A percentile compares a stretch with the other conserved stretches of the same genome.
Evolutionary conservation across 2,113 vertebrate species (phyloP).

Genomic region (Pao palembangensis): DNA sequence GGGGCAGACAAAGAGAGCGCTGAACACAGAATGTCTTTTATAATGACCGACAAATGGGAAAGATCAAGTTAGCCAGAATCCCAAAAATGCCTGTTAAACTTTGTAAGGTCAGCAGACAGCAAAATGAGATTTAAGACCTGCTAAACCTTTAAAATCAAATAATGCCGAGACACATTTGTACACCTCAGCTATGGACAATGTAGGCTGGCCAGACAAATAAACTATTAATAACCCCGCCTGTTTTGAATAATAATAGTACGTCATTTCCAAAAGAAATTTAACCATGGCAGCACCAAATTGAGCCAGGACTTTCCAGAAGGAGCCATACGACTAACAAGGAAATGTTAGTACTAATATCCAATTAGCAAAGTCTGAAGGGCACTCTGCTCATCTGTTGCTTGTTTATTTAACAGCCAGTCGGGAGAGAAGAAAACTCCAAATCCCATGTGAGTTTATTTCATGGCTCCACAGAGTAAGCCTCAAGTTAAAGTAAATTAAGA

Average conservation of each 20-base stretch:
- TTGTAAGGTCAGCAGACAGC: conserved; percentile 40
- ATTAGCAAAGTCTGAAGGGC: conserved; percentile 1
- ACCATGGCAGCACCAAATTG: conserved; percentile 28
- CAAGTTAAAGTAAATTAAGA: background rate
- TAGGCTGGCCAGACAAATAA: conserved; percentile 21
- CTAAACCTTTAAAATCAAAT: conserved; percentile 29
- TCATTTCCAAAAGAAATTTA: conserved; percentile 47
- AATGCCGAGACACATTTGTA: conserved; percentile 11
- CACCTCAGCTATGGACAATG: conserved; percentile 15
- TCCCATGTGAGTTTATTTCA: background rate
- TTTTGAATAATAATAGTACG: conserved; percentile 28
- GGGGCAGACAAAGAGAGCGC: background rate
- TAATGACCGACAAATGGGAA: background rate
- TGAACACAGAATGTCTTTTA: background rate
- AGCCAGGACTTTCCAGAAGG: conserved; percentile 29
- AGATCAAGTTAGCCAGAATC: conserved; percentile 16
- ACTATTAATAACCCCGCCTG: conserved; percentile 39
- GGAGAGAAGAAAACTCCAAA: background rate
- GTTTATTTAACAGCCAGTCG: background rate
- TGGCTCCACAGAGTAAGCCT: too few species aligned
- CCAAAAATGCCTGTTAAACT: conserved; percentile 1
- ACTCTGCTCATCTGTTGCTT: background rate
- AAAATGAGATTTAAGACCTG: conserved; percentile 22
- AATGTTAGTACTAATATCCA: conserved; percentile 9
- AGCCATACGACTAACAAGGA: conserved; percentile 8